Evolutionary conservation across 1,140 invertebrate genomes (phyloP), one percentile per base, ranked within the genome.

Genomic region (Lordiphosa stackelbergi): DNA sequence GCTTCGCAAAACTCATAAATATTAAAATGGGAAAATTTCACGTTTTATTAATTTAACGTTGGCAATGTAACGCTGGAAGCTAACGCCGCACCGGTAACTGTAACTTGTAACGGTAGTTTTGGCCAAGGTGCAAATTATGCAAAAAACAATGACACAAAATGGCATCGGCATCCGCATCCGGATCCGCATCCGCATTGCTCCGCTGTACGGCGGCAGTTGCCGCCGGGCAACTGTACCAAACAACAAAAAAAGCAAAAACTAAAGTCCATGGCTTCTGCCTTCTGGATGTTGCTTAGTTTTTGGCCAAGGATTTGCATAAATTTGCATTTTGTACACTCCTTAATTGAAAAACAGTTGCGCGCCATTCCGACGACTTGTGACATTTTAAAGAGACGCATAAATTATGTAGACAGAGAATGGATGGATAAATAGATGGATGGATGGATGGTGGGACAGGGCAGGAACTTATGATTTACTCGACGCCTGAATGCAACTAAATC

Each of bases 11-110:
- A 61, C 71, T 75, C 75, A 79, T 81, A 79, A 79, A 79, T 79
- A 79, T 79, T 83, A 79, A 79, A 79, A 79, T 75, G 75, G 53
- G 53, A 64, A 53, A 79, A 66, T 79, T 81, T 75, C 38, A 64
- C 71, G 75, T 75, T 74, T 79, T 79, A 79, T 79, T 79, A 79
- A 79, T 79, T 79, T 79, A 79, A 75, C 73, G 71, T 54, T 74
- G 66, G 71, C 78, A 66, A 59, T 69, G 35, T 43, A 57, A 28
- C 34, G 53, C 31, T 35, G 31, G 31, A 19, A 12, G 42, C 24
- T 45, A 45, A 45, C 10, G 51, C 38, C 40, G 35, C 10, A 38
- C 41, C 38, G 45, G 48, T 48, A 34, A 46, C 42, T 59, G 54
- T 31, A 45, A 61, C 61, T 31, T 55, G 37, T 68, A 70, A 62